Base-by-base conservation (phyloP, 2,113 vertebrate species). In the Oreochromis spilurus region DNA sequence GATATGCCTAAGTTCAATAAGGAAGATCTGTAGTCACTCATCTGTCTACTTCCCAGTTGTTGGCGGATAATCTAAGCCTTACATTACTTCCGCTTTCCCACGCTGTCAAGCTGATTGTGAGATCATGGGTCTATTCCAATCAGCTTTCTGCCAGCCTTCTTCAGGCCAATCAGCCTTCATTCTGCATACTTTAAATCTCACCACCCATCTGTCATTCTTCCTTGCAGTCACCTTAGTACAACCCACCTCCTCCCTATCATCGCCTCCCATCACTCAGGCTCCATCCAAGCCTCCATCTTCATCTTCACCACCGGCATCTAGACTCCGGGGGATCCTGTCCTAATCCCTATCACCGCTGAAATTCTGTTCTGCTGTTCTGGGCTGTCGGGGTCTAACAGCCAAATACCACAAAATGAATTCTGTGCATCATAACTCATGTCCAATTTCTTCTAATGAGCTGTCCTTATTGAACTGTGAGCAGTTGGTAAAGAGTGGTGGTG, bases 291-390 rank as follows among this genome's bases (percentile, higher is more conserved):
- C 60, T 65, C 60, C 34, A 65, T 65, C 31, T 65, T 38, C 60
- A 65, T 0, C 10, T 65, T 6, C 31, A 38, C 31, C 60, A 2
- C 31, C 0, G 2, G 17, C 6, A 65, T 38, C 10, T 5, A 36
- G 31, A 65, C 31, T 38, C 31, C 2, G 0, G 31, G 19, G 0
- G 0, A 65, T 65, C 19, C 60, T 38, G 60, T 10, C 60, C 34
- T 38, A n/a, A 65, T 65, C 60, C 36, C 60, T 31, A 62, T 65
- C 6, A 38, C 34, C 6, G 3, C 60, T 13, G 60, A 7, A 10
- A 65, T 65, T 65, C 60, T 65, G 10, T 38, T 34, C 29, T 62
- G 58, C 16, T 62, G 58, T 19, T 65, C 60, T 65, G 34, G 6
- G 60, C 60, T 4, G n/a, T 65, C 6, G 19, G 34, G 6, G 34